Percentiles rank a stretch among this genome's conserved stretches.
Conservation (phyloP, 2,113 vertebrate genomes). For the Mobula birostris region DNA sequence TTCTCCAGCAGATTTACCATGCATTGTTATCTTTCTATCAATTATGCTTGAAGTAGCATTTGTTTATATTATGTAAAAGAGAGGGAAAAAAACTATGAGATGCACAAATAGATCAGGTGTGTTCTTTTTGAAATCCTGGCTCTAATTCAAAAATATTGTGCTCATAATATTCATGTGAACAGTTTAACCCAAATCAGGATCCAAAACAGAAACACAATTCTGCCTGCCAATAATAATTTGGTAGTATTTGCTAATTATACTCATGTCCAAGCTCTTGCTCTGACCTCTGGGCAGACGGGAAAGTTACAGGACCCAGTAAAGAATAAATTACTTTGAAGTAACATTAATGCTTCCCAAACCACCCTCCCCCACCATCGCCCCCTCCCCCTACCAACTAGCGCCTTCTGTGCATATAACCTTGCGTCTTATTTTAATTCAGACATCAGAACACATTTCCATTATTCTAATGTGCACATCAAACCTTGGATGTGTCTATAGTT, state of each 20-base stretch:
- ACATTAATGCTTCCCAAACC: neutral
- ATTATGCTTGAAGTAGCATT: slow-evolving; percentile 16
- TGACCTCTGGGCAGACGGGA: neutral
- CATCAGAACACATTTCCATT: slow-evolving; percentile 45
- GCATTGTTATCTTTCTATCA: neutral
- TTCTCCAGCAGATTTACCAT: neutral
- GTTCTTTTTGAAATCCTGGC: neutral
- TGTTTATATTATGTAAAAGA: neutral
- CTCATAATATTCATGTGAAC: neutral
- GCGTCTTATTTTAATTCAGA: slow-evolving; percentile 35
- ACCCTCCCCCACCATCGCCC: neutral
- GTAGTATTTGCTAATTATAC: neutral
- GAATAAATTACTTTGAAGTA: slow-evolving; percentile 29
- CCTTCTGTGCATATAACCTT: neutral
- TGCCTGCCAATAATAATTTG: neutral
- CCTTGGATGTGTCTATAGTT: slow-evolving; percentile 57
- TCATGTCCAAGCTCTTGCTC: neutral
- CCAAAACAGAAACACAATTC: neutral
- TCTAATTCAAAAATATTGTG: slow-evolving; percentile 12
- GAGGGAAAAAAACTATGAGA: neutral
- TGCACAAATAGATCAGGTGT: neutral
- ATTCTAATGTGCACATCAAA: slow-evolving; percentile 55
- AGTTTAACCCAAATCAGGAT: neutral
- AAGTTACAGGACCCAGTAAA: neutral
- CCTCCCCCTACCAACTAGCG: neutral